phyloP scores from a whole-genome alignment of 1,140 invertebrate genomes.

The Phymorhynchus buccinoides region DNA sequence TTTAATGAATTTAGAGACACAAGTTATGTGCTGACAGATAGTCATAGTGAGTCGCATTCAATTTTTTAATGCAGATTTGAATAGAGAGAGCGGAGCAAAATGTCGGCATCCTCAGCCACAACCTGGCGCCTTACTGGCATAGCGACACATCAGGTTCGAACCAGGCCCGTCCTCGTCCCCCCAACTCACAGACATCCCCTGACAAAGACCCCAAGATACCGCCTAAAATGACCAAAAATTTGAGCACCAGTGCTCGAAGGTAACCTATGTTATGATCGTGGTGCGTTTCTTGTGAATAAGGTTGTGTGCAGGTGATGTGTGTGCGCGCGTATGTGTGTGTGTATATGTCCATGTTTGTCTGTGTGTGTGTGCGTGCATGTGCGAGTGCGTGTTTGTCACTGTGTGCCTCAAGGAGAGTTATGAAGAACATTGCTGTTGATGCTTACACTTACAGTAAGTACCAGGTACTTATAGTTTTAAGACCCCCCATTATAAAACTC shows the following conservation, averaged over 20 bases:
- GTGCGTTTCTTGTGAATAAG: neutral
- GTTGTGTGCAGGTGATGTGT: neutral
- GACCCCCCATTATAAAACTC: too few species aligned
- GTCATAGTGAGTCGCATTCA: neutral
- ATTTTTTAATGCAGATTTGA: neutral
- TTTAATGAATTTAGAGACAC: too few species aligned
- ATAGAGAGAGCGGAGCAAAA: neutral
- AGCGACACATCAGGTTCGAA: constrained; percentile 26
- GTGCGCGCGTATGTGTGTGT: neutral
- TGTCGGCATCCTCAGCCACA: constrained; percentile 37
- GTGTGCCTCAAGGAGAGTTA: too few species aligned
- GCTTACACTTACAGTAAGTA: too few species aligned
- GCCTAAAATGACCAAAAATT: constrained; percentile 40
- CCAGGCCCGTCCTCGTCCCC: constrained; percentile 13
- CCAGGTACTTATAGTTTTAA: too few species aligned
- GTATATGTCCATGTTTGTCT: neutral
- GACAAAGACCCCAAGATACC: constrained; percentile 60
- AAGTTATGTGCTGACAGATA: too few species aligned
- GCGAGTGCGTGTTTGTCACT: neutral
- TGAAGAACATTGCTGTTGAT: too few species aligned
- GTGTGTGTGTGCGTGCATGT: neutral
- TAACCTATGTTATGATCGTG: neutral
- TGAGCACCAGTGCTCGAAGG: constrained; percentile 45
- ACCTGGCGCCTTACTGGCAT: constrained; percentile 41
- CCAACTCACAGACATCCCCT: neutral